Evolutionary conservation across 2,888 invertebrate genomes (phyloP), one percentile per base, ranked within the genome.

Genomic region (Rotaria sp.): DNA sequence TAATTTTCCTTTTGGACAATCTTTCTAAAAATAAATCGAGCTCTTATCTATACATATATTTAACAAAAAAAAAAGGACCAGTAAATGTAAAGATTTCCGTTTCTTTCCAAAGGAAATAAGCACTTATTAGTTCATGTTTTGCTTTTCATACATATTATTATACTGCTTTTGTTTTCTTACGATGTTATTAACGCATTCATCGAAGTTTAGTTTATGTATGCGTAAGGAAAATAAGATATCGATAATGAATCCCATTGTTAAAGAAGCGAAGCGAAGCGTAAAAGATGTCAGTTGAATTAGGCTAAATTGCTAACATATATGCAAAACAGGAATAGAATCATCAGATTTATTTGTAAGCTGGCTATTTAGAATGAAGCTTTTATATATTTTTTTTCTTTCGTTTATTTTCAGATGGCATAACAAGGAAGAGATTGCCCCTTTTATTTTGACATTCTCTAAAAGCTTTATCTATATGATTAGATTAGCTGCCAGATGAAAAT

Each of bases 1-100:
- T 26, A 86, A 84, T 74, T 84, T 74, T 48, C 86, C 86, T 84
- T 86, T 86, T 55, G 86, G 59, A 38, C 86, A 86, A 57, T 86
- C 86, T 86, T 86, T 86, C 86, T 86, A 84, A 59, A 50, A 50
- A 50, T 50, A 50, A 50, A 50, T 50, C 18, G 50, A 50, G 15
- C 50, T 50, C 18, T 10, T 45, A 8, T 45, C 7, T 45, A 45
- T 45, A 45, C 15, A 50, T 50, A 50, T 50, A 50, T 50, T 50
- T 50, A 50, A 50, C 35, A 18, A 21, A 21, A 67, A 21, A 21
- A 67, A 35, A 35, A 5, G n/a, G n/a, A 7, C 35, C 21, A 7
- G 15, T 38, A 18, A 35, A 38, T 67, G 35, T 67, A 30, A 35
- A 38, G 35, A 67, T 67, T 67, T 67, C 67, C 35, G 67, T 35